Percentiles rank a stretch among this genome's conserved stretches.
phyloP scores from a whole-genome alignment of 1,140 invertebrate species.

The Rhizoglyphus robini region DNA sequence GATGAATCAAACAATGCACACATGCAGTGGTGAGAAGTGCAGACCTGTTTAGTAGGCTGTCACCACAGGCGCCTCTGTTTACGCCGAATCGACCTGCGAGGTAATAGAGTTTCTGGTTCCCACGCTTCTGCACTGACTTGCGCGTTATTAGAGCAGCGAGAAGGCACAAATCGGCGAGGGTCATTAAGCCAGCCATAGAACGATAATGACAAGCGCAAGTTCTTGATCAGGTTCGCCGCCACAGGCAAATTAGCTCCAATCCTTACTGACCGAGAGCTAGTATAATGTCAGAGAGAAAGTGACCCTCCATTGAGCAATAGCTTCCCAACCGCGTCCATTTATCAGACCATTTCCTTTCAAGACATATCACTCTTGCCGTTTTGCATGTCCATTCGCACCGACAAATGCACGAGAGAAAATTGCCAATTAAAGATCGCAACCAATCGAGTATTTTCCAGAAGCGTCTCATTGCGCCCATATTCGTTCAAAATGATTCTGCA shows the following conservation, averaged over 20 bases:
- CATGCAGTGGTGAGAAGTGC: no score
- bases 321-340: no score
- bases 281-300: background rate
- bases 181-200: background rate
- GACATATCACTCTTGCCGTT: no score
- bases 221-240: background rate
- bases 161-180: background rate
- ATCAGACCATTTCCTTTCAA: no score
- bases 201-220: background rate
- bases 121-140: background rate
- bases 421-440: no score
- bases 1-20: no score
- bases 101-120: constrained; percentile 5
- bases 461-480: no score
- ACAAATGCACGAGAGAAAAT: no score
- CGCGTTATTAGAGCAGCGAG: background rate
- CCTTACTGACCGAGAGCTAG: background rate
- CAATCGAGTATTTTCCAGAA: no score
- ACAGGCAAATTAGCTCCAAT: background rate
- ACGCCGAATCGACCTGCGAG: background rate
- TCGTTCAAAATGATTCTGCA: no score
- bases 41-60: background rate
- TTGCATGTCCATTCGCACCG: no score
- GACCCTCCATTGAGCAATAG: background rate
- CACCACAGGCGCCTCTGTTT: background rate